phyloP scores from a whole-genome alignment of 1,140 invertebrate genomes.

The Atta colombica region DNA sequence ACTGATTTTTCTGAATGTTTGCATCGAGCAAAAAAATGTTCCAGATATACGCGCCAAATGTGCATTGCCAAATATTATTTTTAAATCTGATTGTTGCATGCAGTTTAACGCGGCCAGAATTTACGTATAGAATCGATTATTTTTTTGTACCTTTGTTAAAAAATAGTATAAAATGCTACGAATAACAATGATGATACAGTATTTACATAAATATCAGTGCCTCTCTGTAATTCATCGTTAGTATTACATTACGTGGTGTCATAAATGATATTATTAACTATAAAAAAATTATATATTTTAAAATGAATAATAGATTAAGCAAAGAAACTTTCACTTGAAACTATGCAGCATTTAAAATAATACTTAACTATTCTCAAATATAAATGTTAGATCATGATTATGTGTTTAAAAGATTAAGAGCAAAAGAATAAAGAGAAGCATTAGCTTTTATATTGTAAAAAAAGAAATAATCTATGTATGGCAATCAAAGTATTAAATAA shows the following conservation, averaged over 20 bases:
- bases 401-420: background rate
- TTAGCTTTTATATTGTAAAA: background rate
- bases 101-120: background rate
- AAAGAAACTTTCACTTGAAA: background rate
- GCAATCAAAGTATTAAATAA: background rate
- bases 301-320: background rate
- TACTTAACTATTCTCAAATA: constrained; percentile 12
- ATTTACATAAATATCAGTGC: background rate
- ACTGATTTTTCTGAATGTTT: constrained; percentile 66
- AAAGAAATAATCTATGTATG: background rate
- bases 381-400: background rate
- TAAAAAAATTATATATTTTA: background rate
- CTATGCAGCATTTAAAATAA: background rate
- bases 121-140: constrained; percentile 13
- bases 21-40: constrained; percentile 53
- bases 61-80: constrained; percentile 44
- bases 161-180: background rate
- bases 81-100: constrained; percentile 49
- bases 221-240: background rate
- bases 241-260: background rate
- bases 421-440: background rate
- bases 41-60: background rate
- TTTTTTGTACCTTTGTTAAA: background rate
- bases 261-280: background rate
- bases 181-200: background rate